Evolutionary conservation across 1,140 invertebrate species (phyloP).

Genomic region (Drosophila asahinai): DNA sequence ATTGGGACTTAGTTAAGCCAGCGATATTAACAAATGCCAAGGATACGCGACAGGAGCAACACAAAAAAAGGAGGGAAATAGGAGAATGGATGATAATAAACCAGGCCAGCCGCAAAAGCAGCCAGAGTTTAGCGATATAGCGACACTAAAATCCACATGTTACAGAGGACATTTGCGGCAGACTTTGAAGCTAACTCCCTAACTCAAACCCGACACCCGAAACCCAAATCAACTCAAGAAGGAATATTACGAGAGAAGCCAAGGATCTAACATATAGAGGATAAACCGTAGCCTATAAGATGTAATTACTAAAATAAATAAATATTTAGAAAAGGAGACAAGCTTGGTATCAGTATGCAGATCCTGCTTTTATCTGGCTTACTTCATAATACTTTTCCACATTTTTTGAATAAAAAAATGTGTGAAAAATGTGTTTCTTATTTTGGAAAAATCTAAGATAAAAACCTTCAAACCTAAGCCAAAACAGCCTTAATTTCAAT

Average conservation of each 20-base stretch:
- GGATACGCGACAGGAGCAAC: slow-evolving; percentile 16
- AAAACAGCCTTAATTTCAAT: no score
- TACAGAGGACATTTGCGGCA: slow-evolving; percentile 55
- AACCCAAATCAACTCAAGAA: not conserved
- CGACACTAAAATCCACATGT: slow-evolving; percentile 75
- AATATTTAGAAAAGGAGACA: no score
- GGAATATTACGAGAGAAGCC: no score
- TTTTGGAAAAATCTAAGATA: no score
- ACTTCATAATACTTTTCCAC: no score
- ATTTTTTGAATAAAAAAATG: no score
- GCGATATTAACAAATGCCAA: slow-evolving; percentile 77
- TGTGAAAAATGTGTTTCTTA: no score
- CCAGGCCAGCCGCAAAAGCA: slow-evolving; percentile 42
- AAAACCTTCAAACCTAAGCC: no score
- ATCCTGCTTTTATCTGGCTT: not conserved
- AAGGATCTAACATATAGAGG: not conserved
- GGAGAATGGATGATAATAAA: slow-evolving; percentile 63
- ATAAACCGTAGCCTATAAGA: no score
- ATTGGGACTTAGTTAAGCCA: slow-evolving; percentile 81
- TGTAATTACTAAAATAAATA: not conserved
- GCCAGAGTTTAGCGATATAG: slow-evolving; percentile 50
- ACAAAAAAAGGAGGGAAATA: not conserved
- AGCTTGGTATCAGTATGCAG: no score
- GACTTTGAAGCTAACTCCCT: not conserved
- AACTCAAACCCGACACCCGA: not conserved